These are phyloP conservation scores for Crotalus viridis DNA, from an alignment of 2,113 vertebrate species.

Conservation along the genomic window DNA sequence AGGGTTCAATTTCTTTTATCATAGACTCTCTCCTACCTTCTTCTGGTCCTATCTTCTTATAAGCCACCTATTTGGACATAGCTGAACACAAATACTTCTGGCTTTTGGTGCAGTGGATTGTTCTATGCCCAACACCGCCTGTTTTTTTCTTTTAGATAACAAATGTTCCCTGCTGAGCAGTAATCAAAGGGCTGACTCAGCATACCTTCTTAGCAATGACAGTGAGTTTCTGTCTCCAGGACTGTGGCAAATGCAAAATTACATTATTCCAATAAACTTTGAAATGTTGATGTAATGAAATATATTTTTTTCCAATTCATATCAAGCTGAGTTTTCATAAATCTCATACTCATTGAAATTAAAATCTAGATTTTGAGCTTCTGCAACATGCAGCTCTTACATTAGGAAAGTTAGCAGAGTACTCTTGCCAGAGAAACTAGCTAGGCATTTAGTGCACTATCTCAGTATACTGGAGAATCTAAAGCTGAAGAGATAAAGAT, in stretches of 20 bases:
- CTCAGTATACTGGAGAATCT: background rate
- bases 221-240: background rate
- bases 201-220: background rate
- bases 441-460: background rate
- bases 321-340: background rate
- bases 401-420: background rate
- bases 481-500: background rate
- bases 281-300: background rate
- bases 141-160: background rate
- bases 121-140: background rate
- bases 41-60: background rate
- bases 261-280: background rate
- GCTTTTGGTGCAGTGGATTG: slow-evolving; percentile 25
- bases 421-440: background rate
- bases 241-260: background rate
- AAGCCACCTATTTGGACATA: background rate
- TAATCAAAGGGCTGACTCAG: slow-evolving; percentile 3
- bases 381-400: background rate
- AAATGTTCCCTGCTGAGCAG: background rate
- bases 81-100: background rate
- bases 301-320: background rate
- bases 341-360: background rate
- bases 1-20: background rate
- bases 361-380: background rate
- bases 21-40: background rate